A percentile compares a stretch with the other conserved stretches of the same genome.
These are phyloP conservation scores for Tridacna crocea DNA, from an alignment of 2,888 invertebrate species.

Conservation along the genomic window DNA sequence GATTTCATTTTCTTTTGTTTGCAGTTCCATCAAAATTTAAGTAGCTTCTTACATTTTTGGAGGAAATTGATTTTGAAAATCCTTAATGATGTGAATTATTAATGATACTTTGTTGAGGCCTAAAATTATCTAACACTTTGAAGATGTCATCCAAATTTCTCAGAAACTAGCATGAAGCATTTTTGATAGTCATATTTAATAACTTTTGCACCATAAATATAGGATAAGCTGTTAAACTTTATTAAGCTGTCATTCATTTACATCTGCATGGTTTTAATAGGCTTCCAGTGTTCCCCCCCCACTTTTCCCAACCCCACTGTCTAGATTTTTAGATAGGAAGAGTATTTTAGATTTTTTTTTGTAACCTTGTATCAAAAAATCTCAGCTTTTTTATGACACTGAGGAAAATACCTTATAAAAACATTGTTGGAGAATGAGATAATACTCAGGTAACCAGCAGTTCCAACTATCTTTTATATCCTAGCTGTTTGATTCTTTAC, in stretches of 20 bases:
- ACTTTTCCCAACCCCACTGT: too few relatives aligned
- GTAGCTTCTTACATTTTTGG: slow-evolving; percentile 22
- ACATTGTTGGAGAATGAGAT: too few relatives aligned
- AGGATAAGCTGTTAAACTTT: slow-evolving; percentile 14
- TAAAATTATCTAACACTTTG: slow-evolving; percentile 11
- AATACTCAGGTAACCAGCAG: too few relatives aligned
- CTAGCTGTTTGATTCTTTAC: too few relatives aligned
- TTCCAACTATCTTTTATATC: too few relatives aligned
- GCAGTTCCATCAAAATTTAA: slow-evolving; percentile 41
- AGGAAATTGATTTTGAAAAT: slow-evolving; percentile 34
- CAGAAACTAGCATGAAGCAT: background rate
- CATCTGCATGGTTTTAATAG: slow-evolving; percentile 8
- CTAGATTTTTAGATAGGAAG: too few relatives aligned
- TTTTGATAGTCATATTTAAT: slow-evolving; percentile 25
- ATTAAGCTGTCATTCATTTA: slow-evolving; percentile 24
- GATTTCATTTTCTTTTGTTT: slow-evolving; percentile 41
- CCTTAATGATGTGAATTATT: slow-evolving; percentile 39
- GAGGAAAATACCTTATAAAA: too few relatives aligned
- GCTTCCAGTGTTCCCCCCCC: too few relatives aligned
- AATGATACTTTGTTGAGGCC: slow-evolving; percentile 28
- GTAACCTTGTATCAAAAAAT: too few relatives aligned
- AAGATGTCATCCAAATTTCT: slow-evolving; percentile 3
- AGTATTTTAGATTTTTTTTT: too few relatives aligned
- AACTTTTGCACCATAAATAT: slow-evolving; percentile 21
- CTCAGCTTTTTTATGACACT: too few relatives aligned